phyloP scores from a whole-genome alignment of 2,113 vertebrate genomes.

The Colius striatus region DNA sequence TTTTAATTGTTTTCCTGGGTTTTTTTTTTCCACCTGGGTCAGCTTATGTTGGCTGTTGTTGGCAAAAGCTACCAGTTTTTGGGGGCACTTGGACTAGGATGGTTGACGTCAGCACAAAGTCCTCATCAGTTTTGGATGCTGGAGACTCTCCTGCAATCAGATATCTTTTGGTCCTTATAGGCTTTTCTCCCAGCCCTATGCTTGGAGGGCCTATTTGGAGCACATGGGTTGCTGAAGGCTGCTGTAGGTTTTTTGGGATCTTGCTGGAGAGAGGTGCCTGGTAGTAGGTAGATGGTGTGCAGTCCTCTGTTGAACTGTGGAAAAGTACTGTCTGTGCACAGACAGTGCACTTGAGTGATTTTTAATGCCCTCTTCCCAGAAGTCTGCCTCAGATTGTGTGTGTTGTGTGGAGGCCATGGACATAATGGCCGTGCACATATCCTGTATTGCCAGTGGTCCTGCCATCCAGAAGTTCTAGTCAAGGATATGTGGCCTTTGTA shows the following conservation, averaged over 20 bases:
- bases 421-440: rapidly evolving
- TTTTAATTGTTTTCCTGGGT: not conserved
- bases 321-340: not conserved
- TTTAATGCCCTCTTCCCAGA: not conserved
- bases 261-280: not conserved
- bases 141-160: not conserved
- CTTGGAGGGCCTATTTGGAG: not conserved
- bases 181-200: not conserved
- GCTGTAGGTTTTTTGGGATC: rapidly evolving
- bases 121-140: not conserved
- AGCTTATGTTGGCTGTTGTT: not conserved
- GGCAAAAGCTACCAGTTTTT: not conserved
- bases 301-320: not conserved
- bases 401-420: rapidly evolving
- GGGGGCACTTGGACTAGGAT: not conserved
- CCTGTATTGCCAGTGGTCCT: not conserved
- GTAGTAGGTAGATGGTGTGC: not conserved
- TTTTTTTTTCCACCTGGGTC: not conserved
- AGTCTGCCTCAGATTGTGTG: not conserved
- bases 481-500: too few species aligned
- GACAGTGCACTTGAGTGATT: not conserved
- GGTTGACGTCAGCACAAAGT: rapidly evolving
- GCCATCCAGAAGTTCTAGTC: not conserved
- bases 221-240: not conserved
- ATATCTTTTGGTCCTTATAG: not conserved